Conservation (phyloP, 2,888 invertebrate species). For the Parelbella ahira region DNA sequence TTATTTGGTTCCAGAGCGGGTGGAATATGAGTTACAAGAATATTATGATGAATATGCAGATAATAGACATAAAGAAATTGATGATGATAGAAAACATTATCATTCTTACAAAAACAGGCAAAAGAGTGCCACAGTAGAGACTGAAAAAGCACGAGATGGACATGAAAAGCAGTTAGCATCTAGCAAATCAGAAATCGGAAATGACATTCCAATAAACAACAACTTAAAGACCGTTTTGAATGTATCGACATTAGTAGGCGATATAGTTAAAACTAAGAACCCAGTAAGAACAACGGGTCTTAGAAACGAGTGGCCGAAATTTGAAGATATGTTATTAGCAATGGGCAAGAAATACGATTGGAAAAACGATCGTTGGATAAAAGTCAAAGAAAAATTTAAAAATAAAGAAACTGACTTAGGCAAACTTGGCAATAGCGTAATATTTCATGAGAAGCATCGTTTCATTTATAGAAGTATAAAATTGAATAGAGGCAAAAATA, state of each 20-base stretch:
- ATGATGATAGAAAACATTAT: constrained; percentile 39
- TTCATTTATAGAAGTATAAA: constrained; percentile 69
- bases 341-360: constrained; percentile 70
- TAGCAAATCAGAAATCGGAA: not conserved
- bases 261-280: not conserved
- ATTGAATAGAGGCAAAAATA: constrained; percentile 64
- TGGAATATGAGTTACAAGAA: constrained; percentile 59
- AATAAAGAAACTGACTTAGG: constrained; percentile 28
- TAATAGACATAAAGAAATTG: constrained; percentile 43
- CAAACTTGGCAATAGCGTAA: constrained; percentile 38
- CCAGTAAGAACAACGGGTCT: constrained; percentile 3
- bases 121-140: not conserved
- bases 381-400: constrained; percentile 58
- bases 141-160: not conserved
- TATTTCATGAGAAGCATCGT: constrained; percentile 59
- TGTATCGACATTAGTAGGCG: too few species aligned
- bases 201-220: constrained; percentile 11
- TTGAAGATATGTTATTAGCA: constrained; percentile 61
- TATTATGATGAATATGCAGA: constrained; percentile 63
- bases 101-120: not conserved
- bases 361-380: constrained; percentile 75
- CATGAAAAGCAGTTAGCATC: not conserved
- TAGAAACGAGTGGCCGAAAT: constrained; percentile 77
- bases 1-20: constrained; percentile 56
- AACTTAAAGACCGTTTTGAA: too few species aligned